Percentiles rank a stretch among this genome's conserved stretches.
Conservation (phyloP, 2,113 vertebrate genomes). For the Heliornis fulica region DNA sequence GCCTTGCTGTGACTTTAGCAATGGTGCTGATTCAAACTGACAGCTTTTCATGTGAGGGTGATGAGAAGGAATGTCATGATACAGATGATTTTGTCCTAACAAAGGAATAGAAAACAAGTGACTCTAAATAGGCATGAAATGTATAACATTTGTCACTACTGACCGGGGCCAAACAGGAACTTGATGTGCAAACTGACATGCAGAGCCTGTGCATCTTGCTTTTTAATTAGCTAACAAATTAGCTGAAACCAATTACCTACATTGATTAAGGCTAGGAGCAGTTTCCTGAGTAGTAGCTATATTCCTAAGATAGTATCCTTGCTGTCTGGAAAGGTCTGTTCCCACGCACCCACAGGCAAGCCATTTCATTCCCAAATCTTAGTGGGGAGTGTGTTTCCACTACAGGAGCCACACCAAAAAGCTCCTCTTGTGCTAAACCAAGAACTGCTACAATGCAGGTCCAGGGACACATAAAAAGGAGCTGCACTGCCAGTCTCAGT, state of each 20-base stretch:
- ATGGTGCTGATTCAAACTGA: not conserved
- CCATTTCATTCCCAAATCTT: not conserved
- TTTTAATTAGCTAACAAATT: slow-evolving; percentile 34
- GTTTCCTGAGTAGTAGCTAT: not conserved
- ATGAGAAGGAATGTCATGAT: not conserved
- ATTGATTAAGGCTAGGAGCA: not conserved
- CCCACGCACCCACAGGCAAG: not conserved
- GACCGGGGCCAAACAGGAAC: not conserved
- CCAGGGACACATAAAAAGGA: not conserved
- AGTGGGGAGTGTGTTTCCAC: not conserved
- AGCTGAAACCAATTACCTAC: not conserved
- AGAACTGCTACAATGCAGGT: not conserved
- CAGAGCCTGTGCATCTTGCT: not conserved
- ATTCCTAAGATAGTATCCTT: not conserved
- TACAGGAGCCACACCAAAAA: not conserved
- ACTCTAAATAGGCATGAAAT: not conserved
- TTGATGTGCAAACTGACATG: not conserved
- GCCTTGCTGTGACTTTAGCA: not conserved
- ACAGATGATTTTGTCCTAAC: not conserved
- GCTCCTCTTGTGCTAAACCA: not conserved
- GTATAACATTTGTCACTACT: not conserved
- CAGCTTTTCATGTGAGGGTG: not conserved
- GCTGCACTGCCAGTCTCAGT: not conserved
- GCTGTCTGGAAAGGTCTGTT: not conserved
- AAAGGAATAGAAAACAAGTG: not conserved